phyloP scores from a whole-genome alignment of 2,113 vertebrate genomes.

The Pteruthius melanotis region DNA sequence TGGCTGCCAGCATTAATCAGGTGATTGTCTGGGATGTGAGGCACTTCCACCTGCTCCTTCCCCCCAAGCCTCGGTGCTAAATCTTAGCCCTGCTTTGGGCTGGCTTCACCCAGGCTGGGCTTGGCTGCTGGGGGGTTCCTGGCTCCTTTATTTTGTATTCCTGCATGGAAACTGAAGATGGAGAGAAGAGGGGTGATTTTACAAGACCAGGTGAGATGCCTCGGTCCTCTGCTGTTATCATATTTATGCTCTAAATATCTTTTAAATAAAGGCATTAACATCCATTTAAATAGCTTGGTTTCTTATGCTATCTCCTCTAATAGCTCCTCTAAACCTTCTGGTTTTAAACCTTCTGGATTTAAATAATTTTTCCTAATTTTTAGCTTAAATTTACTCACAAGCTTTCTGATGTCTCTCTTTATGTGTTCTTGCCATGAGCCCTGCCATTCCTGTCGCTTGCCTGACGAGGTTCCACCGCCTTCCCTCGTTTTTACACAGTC shows the following conservation, averaged over 20 bases:
- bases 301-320: background rate
- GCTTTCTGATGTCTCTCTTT: background rate
- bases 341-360: background rate
- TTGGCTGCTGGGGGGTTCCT: background rate
- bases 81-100: background rate
- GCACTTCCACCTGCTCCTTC: background rate
- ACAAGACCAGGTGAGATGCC: background rate
- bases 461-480: background rate
- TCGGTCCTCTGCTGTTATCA: background rate
- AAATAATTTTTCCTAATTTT: background rate
- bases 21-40: background rate
- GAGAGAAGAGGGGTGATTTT: background rate
- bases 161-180: background rate
- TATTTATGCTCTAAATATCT: background rate
- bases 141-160: background rate
- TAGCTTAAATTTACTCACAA: background rate
- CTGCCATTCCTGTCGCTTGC: background rate
- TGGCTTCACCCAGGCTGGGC: background rate
- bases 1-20: conserved; percentile 5
- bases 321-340: background rate
- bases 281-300: background rate
- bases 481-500: background rate
- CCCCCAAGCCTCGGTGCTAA: background rate
- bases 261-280: background rate
- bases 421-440: background rate